Conservation (phyloP, 2,113 vertebrate species). For the Trichomycterus rosablanca region DNA sequence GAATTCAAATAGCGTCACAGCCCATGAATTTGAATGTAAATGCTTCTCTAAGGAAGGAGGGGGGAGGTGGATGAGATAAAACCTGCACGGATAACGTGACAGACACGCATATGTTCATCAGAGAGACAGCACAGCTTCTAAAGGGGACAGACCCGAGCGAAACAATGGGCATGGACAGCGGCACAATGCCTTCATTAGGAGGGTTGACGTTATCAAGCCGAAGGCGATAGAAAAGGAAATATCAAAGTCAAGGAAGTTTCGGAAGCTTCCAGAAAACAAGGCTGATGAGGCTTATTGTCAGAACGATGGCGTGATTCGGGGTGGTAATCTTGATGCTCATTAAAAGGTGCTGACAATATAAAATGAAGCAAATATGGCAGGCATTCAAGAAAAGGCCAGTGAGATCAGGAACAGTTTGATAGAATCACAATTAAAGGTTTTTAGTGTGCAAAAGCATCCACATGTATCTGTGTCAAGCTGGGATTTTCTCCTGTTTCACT, state of each 20-base stretch:
- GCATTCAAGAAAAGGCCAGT: slow-evolving; percentile 4
- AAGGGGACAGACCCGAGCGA: slow-evolving; percentile 55
- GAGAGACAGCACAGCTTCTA: slow-evolving; percentile 38
- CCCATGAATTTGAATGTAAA: slow-evolving; percentile 70
- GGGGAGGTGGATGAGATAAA: slow-evolving; percentile 45
- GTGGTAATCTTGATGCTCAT: slow-evolving; percentile 60
- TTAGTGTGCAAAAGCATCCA: not conserved
- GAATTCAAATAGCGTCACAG: slow-evolving; percentile 68
- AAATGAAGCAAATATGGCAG: slow-evolving; percentile 28
- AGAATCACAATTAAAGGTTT: not conserved
- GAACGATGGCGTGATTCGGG: slow-evolving; percentile 52
- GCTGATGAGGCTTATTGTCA: slow-evolving; percentile 44
- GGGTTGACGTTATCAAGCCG: slow-evolving; percentile 67
- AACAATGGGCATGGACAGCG: slow-evolving; percentile 72
- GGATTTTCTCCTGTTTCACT: too few species aligned
- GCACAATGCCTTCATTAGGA: slow-evolving; percentile 75
- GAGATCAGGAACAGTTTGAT: slow-evolving; percentile 14
- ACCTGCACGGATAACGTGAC: slow-evolving; percentile 41
- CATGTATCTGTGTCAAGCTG: too few species aligned
- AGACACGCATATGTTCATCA: slow-evolving; percentile 60
- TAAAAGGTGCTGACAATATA: slow-evolving; percentile 48
- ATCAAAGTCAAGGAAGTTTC: slow-evolving; percentile 59
- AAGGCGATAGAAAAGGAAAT: slow-evolving; percentile 64
- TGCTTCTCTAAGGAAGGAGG: slow-evolving; percentile 44
- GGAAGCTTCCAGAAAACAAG: slow-evolving; percentile 36